Percentiles rank a stretch among this genome's conserved stretches.
Evolutionary conservation across 2,113 vertebrate species (phyloP).

Genomic region (Tragelaphus strepsiceros): DNA sequence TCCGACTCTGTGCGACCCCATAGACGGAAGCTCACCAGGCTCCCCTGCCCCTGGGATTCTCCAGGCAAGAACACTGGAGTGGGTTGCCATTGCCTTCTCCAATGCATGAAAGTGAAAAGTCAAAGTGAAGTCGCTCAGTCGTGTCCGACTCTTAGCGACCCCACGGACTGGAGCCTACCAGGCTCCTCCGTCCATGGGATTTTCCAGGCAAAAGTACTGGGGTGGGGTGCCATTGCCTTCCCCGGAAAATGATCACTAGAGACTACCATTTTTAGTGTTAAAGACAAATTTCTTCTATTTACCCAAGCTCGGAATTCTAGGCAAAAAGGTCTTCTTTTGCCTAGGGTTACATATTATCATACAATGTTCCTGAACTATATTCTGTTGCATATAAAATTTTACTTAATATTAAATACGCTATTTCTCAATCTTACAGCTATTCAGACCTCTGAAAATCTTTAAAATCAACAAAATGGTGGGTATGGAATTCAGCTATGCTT

Average conservation of each 20-base stretch:
- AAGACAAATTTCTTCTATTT: neutral
- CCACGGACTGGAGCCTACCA: too few species aligned
- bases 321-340: neutral
- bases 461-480: neutral
- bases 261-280: neutral
- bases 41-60: too few species aligned
- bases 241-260: neutral
- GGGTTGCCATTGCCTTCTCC: too few species aligned
- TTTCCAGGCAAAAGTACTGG: too few species aligned
- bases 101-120: too few species aligned
- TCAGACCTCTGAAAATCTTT: neutral
- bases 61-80: too few species aligned
- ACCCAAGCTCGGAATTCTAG: neutral
- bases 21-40: too few species aligned
- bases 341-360: neutral
- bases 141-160: too few species aligned
- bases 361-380: neutral
- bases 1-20: too few species aligned
- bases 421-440: neutral
- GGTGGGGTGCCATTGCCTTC: too few species aligned
- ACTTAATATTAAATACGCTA: neutral
- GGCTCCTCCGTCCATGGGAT: too few species aligned
- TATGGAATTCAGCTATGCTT: neutral
- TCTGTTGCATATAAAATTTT: neutral
- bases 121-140: too few species aligned